Evolutionary conservation across 1,140 invertebrate species (phyloP), one percentile per base, ranked within the genome.

Genomic region (Wasmannia auropunctata): DNA sequence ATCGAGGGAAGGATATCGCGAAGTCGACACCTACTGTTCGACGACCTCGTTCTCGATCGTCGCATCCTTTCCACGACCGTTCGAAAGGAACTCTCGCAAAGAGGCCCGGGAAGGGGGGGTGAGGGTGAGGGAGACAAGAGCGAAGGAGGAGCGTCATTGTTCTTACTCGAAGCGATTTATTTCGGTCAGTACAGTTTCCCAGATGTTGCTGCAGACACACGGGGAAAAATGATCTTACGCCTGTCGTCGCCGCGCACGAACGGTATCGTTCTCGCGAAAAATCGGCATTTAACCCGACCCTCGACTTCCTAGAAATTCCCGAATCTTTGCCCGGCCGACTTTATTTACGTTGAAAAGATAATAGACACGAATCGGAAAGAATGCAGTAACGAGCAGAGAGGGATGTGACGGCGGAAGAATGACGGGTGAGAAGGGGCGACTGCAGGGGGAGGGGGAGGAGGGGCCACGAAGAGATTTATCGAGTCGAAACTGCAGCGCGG

Each of bases 11-110:
- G 40, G n/a, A 46, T 46, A 46, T 7, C 25, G 19, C 37, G 14
- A 25, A 63, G 14, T 25, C 37, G 40, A n/a, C 31, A 34, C 49
- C n/a, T 72, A 86, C 70, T 56, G 25, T 77, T 80, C 85, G 56
- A 67, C 76, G 87, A 40, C 87, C 88, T 89, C 85, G 58, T 79
- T 86, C 70, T 81, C 87, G 63, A 88, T 88, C 46, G 43, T n/a
- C 16, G 56, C 56, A 67, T 87, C 86, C 67, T 86, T 74, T 81
- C 72, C 43, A 69, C 56, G 49, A 56, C 51, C 31, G 28, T 70
- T 58, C 46, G 40, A 54, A 56, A 75, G 60, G 49, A 67, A 37
- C 16, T 40, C 62, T 37, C 22, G 28, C 34, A 22, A 34, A 34
- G n/a, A 58, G 54, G 62, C 3, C 2, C 31, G 37, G 63, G 58